Evolutionary conservation across 1,140 invertebrate species (phyloP), one percentile per base, ranked within the genome.

Genomic region (Penaeus japonicus): DNA sequence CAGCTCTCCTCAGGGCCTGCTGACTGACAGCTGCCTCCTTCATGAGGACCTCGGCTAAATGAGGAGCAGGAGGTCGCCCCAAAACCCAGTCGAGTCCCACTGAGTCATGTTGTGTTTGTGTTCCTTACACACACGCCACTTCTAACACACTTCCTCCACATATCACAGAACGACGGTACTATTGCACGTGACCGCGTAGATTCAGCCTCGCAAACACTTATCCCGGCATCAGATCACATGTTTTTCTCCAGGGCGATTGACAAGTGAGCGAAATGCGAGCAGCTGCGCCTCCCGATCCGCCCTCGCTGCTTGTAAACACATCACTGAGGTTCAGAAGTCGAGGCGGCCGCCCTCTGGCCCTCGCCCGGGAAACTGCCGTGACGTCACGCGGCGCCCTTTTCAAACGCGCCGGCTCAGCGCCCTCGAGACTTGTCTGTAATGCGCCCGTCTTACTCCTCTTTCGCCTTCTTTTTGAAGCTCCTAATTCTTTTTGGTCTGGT

Each of bases 231-330:
- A 27, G 24, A 65, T 27, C 62, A 53, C 62, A 73, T n/a, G 82
- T 18, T 53, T 65, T 20, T 54, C 53, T 65, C 75, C 35, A 75
- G 39, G 55, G 55, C 27, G 62, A 47, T 75, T 75, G 39, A 84
- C 39, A 73, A 75, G 22, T n/a, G 59, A 54, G 82, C 20, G 39
- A 73, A 47, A 73, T 27, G 30, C 30, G 82, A 59, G 20, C 82
- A 47, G 81, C 35, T 54, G 82, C 15, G 27, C 20, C 62, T 53
- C 53, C 22, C 3, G 39, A 20, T 53, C 82, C 82, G n/a, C 62
- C 35, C 65, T 53, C 35, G 12, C 32, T 32, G 82, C 35, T 30
- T 47, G 82, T 84, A 84, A 84, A 84, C 82, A 84, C 82, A 73
- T 84, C 65, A 84, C 82, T 84, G 53, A 35, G 18, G 65, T n/a